A percentile compares a stretch with the other conserved stretches of the same genome.
Conservation (phyloP, 2,888 invertebrate genomes). For the Fissipunctia ypsillon region DNA sequence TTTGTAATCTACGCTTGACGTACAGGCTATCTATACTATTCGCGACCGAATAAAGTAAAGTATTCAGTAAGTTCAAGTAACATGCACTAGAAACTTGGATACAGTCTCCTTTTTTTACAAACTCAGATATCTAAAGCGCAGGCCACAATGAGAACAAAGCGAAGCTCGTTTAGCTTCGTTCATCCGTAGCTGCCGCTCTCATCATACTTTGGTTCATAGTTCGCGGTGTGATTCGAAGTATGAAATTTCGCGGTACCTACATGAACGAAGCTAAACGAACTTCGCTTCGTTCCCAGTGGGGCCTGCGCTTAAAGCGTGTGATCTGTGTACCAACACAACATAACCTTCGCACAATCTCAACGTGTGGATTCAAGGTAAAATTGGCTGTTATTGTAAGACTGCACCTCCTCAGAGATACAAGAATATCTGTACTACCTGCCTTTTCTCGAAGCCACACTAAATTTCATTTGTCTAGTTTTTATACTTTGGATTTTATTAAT, state of each 20-base stretch:
- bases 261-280: too few relatives aligned
- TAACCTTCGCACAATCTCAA: slow-evolving; percentile 49
- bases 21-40: neutral
- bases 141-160: too few relatives aligned
- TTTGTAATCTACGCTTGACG: neutral
- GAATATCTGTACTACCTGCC: neutral
- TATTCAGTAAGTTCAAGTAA: neutral
- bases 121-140: slow-evolving; percentile 54
- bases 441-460: neutral
- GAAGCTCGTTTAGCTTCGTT: too few relatives aligned
- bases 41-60: neutral
- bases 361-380: slow-evolving; percentile 51
- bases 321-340: slow-evolving; percentile 61
- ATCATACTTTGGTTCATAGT: too few relatives aligned
- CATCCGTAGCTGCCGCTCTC: too few relatives aligned
- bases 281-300: too few relatives aligned
- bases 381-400: slow-evolving; percentile 24
- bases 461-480: neutral
- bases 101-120: slow-evolving; percentile 41
- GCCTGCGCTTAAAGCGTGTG: slow-evolving; percentile 3
- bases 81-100: neutral
- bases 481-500: neutral
- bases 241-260: too few relatives aligned
- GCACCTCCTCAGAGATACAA: neutral
- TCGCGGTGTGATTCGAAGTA: too few relatives aligned